Evolutionary conservation across 2,113 vertebrate species (phyloP), one percentile per base, ranked within the genome.

Genomic region (Eudyptes chrysolophus): DNA sequence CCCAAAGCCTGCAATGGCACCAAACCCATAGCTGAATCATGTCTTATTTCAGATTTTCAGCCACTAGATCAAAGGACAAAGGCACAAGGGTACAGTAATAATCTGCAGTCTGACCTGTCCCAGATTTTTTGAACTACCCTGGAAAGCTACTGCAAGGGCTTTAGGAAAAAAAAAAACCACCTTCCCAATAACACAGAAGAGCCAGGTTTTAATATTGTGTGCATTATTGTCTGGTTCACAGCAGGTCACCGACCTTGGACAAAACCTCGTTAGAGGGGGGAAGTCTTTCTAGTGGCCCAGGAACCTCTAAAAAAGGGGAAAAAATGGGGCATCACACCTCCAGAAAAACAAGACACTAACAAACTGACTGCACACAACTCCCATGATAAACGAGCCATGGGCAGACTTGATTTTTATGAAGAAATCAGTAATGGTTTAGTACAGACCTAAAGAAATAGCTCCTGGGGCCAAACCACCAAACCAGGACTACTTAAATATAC

Each of bases 101-200:
- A 78, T 7, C 55, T 75, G 48, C 68, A 84, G 10, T 44, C 52
- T 87, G 55, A 78, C 81, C 74, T 91, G 92, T 21, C 77, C 48
- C 65, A 82, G 69, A 79, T 82, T 88, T 83, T 95, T 86, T 95
- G 6, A 96, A 84, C 65, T 70, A 48, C 14, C 15, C 29, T 60
- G 15, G 58, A 92, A 96, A 92, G 75, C 48, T 85, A 15, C 61
- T 69, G 51, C 27, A 77, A 84, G 42, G 51, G 19, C 11, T 95
- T 91, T 8, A 58, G 15, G 17, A 2, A 2, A 4, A 57, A 19
- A 14, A 34, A 30, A 66, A n/a, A 36, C 9, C 30, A 6, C 10
- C 10, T 10, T 78, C 64, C 34, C 8, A 48, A 29, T n/a, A 71
- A 77, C 36, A 89, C 13, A 51, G 55, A 91, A 89, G 18, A 78